Percentiles rank a stretch among this genome's conserved stretches.
These are phyloP conservation scores for Ctenoplectra terminalis DNA, from an alignment of 1,140 invertebrate species.

Conservation along the genomic window DNA sequence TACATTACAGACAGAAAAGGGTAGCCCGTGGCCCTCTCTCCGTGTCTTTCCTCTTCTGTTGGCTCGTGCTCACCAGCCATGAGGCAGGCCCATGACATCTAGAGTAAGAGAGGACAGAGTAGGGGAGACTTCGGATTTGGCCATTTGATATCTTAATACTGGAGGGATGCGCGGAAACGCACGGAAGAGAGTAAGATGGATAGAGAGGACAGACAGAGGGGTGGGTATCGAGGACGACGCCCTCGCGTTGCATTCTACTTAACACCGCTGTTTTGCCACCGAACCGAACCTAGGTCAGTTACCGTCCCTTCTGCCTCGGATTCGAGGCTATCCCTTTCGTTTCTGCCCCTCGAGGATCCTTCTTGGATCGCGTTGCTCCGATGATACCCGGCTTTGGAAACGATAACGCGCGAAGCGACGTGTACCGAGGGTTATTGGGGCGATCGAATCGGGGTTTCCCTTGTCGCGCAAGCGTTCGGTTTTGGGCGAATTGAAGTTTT, in stretches of 20 bases:
- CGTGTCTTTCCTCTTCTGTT: not conserved
- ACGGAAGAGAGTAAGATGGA: not conserved
- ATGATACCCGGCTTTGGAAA: conserved; percentile 1
- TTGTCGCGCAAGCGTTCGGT: too few relatives aligned
- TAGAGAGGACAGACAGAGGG: not conserved
- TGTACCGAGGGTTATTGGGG: not conserved
- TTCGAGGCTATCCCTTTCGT: conserved; percentile 47
- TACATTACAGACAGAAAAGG: conserved; percentile 78
- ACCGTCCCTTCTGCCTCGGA: conserved; percentile 52
- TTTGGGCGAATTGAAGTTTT: too few relatives aligned
- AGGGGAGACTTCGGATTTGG: conserved; percentile 75
- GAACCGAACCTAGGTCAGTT: conserved; percentile 61
- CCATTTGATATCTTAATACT: conserved; percentile 82
- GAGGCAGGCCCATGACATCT: conserved; percentile 70
- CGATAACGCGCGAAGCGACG: not conserved
- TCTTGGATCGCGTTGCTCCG: conserved; percentile 53
- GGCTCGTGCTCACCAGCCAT: conserved; percentile 55
- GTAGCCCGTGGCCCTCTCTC: conserved; percentile 61
- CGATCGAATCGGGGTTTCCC: not conserved
- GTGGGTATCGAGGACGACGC: conserved; percentile 59
- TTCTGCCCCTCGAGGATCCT: not conserved
- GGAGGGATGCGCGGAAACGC: conserved; percentile 48
- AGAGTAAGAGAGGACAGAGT: conserved; percentile 13
- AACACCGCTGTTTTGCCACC: conserved; percentile 40
- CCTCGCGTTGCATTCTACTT: conserved; percentile 66